phyloP scores from a whole-genome alignment of 2,113 vertebrate genomes.

The Takifugu flavidus region DNA sequence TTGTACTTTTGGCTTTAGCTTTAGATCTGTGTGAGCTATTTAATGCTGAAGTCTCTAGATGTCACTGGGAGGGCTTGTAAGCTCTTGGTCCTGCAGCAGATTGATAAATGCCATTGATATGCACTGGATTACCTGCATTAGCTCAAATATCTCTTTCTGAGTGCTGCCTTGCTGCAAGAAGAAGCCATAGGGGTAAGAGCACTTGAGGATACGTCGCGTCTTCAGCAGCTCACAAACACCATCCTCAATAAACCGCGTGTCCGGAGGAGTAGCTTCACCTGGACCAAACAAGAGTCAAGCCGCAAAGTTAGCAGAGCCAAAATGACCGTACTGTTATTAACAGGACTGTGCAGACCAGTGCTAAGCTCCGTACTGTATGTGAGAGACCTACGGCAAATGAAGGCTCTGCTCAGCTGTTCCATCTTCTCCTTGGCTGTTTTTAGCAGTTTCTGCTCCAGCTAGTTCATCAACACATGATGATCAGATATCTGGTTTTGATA shows the following conservation, averaged over 20 bases:
- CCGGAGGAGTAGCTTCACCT: slow-evolving; percentile 92
- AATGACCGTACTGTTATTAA: background rate
- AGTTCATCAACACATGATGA: background rate
- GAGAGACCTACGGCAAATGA: slow-evolving; percentile 85
- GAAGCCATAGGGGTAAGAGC: slow-evolving; percentile 99
- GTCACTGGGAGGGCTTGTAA: background rate
- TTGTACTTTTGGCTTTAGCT: too few relatives aligned
- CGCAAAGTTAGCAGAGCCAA: background rate
- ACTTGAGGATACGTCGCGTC: slow-evolving; percentile 96
- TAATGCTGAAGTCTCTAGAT: too few relatives aligned
- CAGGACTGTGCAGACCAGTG: background rate
- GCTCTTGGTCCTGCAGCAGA: background rate
- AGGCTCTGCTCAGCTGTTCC: slow-evolving; percentile 96
- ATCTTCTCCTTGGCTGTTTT: slow-evolving; percentile 99
- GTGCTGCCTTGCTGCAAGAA: slow-evolving; percentile 99
- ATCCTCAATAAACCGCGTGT: slow-evolving; percentile 98
- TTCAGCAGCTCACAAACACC: slow-evolving; percentile 95
- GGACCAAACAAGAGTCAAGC: background rate
- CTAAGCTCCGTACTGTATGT: background rate
- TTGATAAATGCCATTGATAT: background rate
- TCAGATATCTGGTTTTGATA: background rate
- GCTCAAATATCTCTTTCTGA: slow-evolving; percentile 99
- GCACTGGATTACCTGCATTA: slow-evolving; percentile 88
- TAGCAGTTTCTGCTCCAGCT: slow-evolving; percentile 96
- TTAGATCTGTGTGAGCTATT: too few relatives aligned